Conservation (phyloP, 1,140 invertebrate genomes). For the Leptinotarsa undecemlineata region DNA sequence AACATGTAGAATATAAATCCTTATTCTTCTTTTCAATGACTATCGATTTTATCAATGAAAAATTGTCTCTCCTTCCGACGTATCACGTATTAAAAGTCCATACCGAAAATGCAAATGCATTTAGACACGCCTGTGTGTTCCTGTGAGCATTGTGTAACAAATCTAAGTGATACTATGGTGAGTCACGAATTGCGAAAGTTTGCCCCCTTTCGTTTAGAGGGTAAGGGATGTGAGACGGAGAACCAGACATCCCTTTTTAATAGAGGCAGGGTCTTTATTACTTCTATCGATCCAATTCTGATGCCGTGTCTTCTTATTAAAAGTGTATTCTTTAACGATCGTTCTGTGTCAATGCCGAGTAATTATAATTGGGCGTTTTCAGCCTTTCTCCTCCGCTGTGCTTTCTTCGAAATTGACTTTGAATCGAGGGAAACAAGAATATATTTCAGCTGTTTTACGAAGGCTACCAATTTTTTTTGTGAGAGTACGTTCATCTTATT, state of each 20-base stretch:
- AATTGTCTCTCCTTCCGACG: no score
- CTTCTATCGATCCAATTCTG: constrained; percentile 24
- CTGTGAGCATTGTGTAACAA: constrained; percentile 5
- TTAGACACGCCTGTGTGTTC: not conserved
- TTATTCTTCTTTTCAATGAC: no score
- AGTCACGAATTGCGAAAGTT: constrained; percentile 26
- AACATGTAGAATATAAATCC: no score
- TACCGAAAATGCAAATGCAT: constrained; percentile 3
- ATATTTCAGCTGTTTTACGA: no score
- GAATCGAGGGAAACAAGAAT: not conserved
- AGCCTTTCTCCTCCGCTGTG: not conserved
- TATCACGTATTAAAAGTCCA: no score
- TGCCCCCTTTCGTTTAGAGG: constrained; percentile 19
- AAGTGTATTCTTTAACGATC: constrained; percentile 14
- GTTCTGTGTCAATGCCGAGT: not conserved
- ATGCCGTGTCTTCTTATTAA: constrained; percentile 21
- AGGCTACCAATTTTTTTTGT: no score
- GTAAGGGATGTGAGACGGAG: constrained; percentile 13
- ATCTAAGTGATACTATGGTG: constrained; percentile 8
- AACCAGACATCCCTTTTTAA: constrained; percentile 24
- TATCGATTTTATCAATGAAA: no score
- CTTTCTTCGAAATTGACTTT: not conserved
- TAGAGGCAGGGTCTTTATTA: constrained; percentile 25
- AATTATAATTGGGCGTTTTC: constrained; percentile 4
- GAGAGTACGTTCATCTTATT: no score